Base-by-base conservation (phyloP, 2,888 invertebrate genomes). In the Epistrophella euchroma region DNA sequence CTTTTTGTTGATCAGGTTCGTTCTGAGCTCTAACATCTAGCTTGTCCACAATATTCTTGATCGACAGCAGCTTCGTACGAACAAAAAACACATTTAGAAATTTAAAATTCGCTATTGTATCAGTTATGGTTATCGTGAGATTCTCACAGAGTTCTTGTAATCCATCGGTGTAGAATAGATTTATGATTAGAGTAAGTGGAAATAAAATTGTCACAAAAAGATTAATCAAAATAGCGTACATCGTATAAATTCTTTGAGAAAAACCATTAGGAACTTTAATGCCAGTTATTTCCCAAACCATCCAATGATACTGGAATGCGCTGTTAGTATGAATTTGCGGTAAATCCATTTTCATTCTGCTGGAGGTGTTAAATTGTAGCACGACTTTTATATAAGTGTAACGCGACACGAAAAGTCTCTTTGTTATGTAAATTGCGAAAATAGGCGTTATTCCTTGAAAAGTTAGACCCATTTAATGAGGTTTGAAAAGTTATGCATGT, bases 41-140 rank as follows among this genome's bases (percentile, higher is more conserved):
- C 28, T 88, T 87, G 0, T 52, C 19, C 7, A 89, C 35, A 35
- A 88, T 88, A 0, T 47, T 10, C 6, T 89, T 89, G 3, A 91
- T 90, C 40, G 88, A 68, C 0, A 78, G 19, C 32, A 92, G 68
- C 60, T 91, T 89, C 0, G 76, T 71, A 0, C 90, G 89, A 50
- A 91, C 90, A 37, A 90, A 56, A 13, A 88, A 90, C 6, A 91
- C 90, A 77, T 91, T 92, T 2, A 90, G 17, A 37, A 90, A 91
- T 88, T 91, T 91, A 7, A 92, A 83, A 75, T 90, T 91, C 5
- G 91, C 90, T 64, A 89, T 89, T 0, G 89, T 84, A 62, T 91
- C 91, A 11, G 92, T 91, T 43, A 91, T 89, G 35, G 91, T 90
- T 0, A 92, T 90, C 52, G 90, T 90, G 6, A 92, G 88, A 80